Conservation (phyloP, 2,113 vertebrate species). For the Coryphaenoides rupestris region DNA sequence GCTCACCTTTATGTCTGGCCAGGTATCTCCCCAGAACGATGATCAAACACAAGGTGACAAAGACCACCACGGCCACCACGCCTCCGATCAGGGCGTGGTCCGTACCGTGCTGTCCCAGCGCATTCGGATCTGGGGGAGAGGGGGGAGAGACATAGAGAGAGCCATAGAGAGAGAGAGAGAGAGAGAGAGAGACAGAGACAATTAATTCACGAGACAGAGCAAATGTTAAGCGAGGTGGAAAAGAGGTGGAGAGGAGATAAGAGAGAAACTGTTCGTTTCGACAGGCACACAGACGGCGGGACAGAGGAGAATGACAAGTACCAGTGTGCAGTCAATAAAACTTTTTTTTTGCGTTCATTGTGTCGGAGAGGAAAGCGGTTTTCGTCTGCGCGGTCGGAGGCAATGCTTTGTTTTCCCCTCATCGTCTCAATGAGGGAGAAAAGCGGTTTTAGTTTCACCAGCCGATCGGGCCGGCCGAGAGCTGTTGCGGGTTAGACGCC, state of each 20-base stretch:
- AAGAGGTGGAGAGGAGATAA: slow-evolving; percentile 17
- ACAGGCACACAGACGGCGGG: slow-evolving; percentile 46
- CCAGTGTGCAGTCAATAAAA: too few relatives aligned
- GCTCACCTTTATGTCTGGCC: slow-evolving; percentile 99
- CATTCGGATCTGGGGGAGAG: slow-evolving; percentile 85
- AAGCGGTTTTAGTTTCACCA: too few relatives aligned
- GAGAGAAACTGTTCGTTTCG: slow-evolving; percentile 56
- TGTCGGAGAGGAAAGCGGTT: too few relatives aligned
- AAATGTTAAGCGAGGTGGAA: slow-evolving; percentile 47
- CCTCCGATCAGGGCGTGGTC: slow-evolving; percentile 98
- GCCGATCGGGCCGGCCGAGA: too few relatives aligned
- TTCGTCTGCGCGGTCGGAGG: too few relatives aligned
- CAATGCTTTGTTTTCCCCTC: too few relatives aligned
- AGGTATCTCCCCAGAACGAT: slow-evolving; percentile 97
- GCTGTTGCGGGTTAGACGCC: too few relatives aligned
- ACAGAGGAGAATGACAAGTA: slow-evolving; percentile 9
- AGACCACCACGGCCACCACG: slow-evolving; percentile 97
- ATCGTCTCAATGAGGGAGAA: too few relatives aligned
- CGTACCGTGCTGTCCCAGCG: slow-evolving; percentile 84
- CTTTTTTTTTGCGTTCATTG: too few relatives aligned
- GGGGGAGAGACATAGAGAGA: slow-evolving; percentile 1
- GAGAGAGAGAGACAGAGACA: slow-evolving; percentile 30
- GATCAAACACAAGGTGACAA: slow-evolving; percentile 97
- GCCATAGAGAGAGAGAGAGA: slow-evolving; percentile 27
- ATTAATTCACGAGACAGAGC: slow-evolving; percentile 39